Evolutionary conservation across 2,797 vertebrate genomes (phyloP).

Genomic region (Rhinoraja longicauda): DNA sequence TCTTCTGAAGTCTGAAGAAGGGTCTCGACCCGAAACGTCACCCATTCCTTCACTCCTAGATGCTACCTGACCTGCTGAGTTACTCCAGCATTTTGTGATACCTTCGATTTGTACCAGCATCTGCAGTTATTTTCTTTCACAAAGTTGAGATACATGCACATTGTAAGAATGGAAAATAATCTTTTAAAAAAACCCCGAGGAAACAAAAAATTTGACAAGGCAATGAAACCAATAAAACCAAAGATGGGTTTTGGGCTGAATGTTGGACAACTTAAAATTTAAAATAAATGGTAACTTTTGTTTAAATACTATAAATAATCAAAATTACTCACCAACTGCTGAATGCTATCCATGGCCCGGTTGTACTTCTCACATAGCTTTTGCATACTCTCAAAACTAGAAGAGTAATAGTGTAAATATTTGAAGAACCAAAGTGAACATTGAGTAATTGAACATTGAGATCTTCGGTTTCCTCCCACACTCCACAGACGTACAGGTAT

Average conservation of each 20-base stretch:
- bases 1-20: no score
- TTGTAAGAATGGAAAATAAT: background rate
- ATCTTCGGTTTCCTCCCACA: no score
- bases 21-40: no score
- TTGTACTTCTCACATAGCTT: constrained; percentile 98
- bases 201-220: background rate
- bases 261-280: no score
- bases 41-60: no score
- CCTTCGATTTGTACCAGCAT: no score
- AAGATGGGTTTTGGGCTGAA: background rate
- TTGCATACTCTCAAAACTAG: constrained; percentile 98
- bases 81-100: no score
- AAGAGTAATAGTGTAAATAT: constrained; percentile 7
- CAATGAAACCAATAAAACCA: background rate
- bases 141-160: background rate
- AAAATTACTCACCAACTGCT: constrained; percentile 80
- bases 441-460: no score
- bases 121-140: no score
- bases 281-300: background rate
- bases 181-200: background rate
- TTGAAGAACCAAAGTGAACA: background rate
- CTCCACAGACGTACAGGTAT: no score
- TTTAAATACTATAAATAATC: background rate
- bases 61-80: no score
- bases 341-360: constrained; percentile 97